phyloP scores from a whole-genome alignment of 2,888 invertebrate genomes.

The Philaethria dido region DNA sequence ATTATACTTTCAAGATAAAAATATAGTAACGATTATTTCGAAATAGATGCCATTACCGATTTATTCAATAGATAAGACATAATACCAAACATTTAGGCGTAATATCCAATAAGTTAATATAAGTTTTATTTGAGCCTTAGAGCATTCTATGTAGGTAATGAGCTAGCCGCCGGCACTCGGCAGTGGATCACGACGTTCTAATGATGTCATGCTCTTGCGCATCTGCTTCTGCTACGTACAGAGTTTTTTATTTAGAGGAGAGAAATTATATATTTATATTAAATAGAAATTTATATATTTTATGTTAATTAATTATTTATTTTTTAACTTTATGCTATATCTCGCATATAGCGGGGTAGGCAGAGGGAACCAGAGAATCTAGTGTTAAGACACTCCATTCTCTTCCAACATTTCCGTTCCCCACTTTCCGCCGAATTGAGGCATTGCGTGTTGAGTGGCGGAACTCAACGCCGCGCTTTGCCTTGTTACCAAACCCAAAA shows the following conservation, averaged over 20 bases:
- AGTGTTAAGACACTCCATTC: too few relatives aligned
- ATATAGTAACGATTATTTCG: background rate
- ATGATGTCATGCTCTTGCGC: slow-evolving; percentile 29
- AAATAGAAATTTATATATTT: background rate
- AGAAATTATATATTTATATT: too few relatives aligned
- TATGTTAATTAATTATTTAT: background rate
- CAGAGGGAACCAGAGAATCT: too few relatives aligned
- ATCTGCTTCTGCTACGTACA: slow-evolving; percentile 22
- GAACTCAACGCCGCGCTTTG: too few relatives aligned
- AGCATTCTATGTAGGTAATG: slow-evolving; percentile 24
- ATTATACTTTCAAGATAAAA: background rate
- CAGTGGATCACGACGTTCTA: slow-evolving; percentile 32
- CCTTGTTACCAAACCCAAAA: too few relatives aligned
- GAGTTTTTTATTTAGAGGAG: too few relatives aligned
- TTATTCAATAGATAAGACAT: slow-evolving; percentile 4
- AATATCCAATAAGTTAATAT: slow-evolving; percentile 23
- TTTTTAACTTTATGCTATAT: too few relatives aligned
- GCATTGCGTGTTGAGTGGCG: too few relatives aligned
- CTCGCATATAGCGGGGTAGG: too few relatives aligned
- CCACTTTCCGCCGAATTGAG: too few relatives aligned
- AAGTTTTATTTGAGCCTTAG: slow-evolving; percentile 24
- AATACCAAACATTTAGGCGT: slow-evolving; percentile 13
- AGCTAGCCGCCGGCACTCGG: slow-evolving; percentile 32
- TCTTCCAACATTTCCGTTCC: too few relatives aligned
- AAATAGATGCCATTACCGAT: slow-evolving; percentile 5